Evolutionary conservation across 2,113 vertebrate species (phyloP).

Genomic region (Perognathus longimembris): DNA sequence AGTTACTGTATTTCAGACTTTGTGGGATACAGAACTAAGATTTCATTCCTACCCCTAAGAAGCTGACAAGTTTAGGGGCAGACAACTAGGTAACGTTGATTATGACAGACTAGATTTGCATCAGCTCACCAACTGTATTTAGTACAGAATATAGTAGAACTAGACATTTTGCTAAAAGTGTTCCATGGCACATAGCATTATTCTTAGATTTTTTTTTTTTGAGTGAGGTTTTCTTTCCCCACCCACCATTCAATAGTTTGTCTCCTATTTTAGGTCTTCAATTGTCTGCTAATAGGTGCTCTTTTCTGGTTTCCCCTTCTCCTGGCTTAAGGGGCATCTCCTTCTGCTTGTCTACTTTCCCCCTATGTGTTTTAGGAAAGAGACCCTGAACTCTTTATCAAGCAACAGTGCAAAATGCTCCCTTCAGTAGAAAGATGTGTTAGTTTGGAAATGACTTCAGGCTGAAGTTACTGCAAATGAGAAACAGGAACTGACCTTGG

Average conservation of each 20-base stretch:
- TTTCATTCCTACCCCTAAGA: neutral
- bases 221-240: neutral
- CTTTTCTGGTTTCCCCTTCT: neutral
- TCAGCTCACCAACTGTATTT: neutral
- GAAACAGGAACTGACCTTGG: neutral
- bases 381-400: neutral
- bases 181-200: neutral
- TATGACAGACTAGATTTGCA: neutral
- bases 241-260: neutral
- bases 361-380: neutral
- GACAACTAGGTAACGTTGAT: neutral
- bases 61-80: neutral
- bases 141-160: neutral
- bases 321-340: neutral
- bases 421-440: neutral
- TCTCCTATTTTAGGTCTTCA: neutral
- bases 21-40: neutral
- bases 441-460: neutral
- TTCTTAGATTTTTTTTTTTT: neutral
- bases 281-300: neutral
- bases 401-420: neutral
- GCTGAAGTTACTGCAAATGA: neutral
- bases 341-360: neutral
- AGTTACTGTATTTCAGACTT: neutral
- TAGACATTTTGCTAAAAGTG: neutral